Evolutionary conservation across 1,140 invertebrate genomes (phyloP), one percentile per base, ranked within the genome.

Genomic region (Caerostris darwini): DNA sequence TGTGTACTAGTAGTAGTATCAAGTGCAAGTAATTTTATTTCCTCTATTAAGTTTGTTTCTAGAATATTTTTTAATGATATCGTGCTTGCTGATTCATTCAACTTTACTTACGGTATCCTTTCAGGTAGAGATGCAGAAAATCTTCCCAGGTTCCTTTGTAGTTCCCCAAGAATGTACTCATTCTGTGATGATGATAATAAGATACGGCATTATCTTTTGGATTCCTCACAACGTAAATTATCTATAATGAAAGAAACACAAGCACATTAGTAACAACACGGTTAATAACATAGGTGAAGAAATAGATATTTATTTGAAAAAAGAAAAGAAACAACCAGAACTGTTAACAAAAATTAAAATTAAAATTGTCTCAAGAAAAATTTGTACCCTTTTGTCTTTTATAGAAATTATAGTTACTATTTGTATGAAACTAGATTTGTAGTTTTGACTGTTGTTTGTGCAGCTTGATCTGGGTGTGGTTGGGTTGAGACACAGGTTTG

Each of bases 121-220:
- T 95, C 17, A 94, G 59, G 94, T 94, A 96, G 5, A 96, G 92
- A 8, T 95, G 82, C 10, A 96, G 94, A 89, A 96, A 96, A 17
- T 96, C 95, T 56, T 96, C 95, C 96, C 96, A 96, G 2, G 94
- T 77, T 53, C 95, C 92, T 82, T 94, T 95, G 59, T 95, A 95
- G 67, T 96, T 95, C 4, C 95, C 95, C 7, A 96, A 95, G 34
- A 95, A 96, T 12, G 95, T 95, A 10, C 96, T 94, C 95, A 96
- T 95, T 56, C 95, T 97, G 95, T 97, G 97, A 95, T 99, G 99
- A 96, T 99, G 97, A 95, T 98, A 99, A 95, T 98, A 99, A 0
- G 98, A 99, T 0, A 99, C 98, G 81, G 98, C 98, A 94, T 98
- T 97, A 95, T 99, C 99, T 96, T 99, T 99, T 3, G 99, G 98